Evolutionary conservation across 2,797 vertebrate genomes (phyloP).

Genomic region (Eulemur coronatus): DNA sequence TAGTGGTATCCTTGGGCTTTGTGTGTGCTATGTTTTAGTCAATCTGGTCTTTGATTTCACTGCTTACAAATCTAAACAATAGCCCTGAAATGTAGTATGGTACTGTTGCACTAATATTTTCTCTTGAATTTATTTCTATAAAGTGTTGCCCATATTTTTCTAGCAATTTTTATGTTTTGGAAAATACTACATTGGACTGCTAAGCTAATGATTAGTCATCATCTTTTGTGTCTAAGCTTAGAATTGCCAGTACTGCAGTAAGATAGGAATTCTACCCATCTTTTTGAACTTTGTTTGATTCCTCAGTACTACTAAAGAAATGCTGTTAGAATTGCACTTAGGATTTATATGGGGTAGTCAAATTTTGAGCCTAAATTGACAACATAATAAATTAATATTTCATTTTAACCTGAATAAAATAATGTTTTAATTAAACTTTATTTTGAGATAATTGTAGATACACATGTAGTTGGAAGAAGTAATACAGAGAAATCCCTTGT

Average conservation of each 20-base stretch:
- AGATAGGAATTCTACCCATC: not conserved
- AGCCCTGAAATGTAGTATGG: not conserved
- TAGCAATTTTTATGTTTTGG: not conserved
- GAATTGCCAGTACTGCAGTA: not conserved
- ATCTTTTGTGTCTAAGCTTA: not conserved
- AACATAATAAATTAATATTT: not conserved
- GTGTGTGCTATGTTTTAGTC: not conserved
- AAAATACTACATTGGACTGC: not conserved
- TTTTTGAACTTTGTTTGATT: not conserved
- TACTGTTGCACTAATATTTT: slow-evolving; percentile 18
- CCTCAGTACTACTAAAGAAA: not conserved
- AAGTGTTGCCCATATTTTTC: not conserved
- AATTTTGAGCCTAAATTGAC: not conserved
- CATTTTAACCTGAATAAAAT: not conserved
- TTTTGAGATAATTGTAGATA: not conserved
- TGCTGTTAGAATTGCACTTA: not conserved
- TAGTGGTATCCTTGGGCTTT: not conserved
- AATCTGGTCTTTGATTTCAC: not conserved
- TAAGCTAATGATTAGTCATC: not conserved
- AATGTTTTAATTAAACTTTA: not conserved
- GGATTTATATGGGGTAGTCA: not conserved
- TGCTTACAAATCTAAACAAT: slow-evolving; percentile 8
- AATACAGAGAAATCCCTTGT: not conserved
- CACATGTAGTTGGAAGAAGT: not conserved
- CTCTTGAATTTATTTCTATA: not conserved